Evolutionary conservation across 2,113 vertebrate species (phyloP).

Genomic region (Sialia sialis): DNA sequence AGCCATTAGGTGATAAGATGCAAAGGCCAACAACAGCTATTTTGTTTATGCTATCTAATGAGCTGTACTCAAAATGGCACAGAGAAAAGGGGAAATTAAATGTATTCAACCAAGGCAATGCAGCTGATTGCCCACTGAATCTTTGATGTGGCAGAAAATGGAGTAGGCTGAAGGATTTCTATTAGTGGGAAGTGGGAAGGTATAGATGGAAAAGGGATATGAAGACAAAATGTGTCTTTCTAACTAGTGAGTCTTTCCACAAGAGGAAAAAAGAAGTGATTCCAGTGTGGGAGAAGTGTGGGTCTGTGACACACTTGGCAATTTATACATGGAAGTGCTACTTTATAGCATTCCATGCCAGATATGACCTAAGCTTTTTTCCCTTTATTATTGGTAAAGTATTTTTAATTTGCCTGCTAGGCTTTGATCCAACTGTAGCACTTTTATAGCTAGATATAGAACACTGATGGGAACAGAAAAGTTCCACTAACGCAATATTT

Average conservation of each 20-base stretch:
- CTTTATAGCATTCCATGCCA: background rate
- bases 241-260: background rate
- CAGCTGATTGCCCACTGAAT: background rate
- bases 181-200: background rate
- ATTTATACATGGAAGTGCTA: background rate
- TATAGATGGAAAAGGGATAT: background rate
- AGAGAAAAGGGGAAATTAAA: background rate
- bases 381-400: background rate
- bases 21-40: background rate
- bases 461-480: background rate
- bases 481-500: background rate
- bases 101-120: background rate
- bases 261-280: background rate
- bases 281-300: background rate
- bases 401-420: background rate
- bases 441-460: background rate
- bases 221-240: background rate
- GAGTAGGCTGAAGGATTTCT: background rate
- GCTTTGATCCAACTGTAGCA: background rate
- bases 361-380: background rate
- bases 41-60: background rate
- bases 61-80: background rate
- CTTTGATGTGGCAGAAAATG: background rate
- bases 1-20: background rate
- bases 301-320: background rate